phyloP scores from a whole-genome alignment of 1,140 invertebrate species.

The Procambarus virginalis region DNA sequence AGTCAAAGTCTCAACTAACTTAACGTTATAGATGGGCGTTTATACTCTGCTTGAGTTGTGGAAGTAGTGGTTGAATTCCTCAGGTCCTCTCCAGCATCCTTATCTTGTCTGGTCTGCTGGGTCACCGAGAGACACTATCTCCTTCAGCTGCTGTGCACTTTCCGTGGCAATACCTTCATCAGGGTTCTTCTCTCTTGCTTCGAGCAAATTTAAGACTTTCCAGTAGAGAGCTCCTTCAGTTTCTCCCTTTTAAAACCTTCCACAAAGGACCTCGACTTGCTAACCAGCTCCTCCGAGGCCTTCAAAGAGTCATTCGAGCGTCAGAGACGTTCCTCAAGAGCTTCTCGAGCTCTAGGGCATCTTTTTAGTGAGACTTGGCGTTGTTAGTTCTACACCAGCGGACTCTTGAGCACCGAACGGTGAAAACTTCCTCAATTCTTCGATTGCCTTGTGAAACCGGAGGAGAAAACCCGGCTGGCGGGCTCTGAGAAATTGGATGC shows the following conservation, averaged over 20 bases:
- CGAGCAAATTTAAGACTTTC: not conserved
- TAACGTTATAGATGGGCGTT: no score
- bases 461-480: no score
- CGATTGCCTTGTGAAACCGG: no score
- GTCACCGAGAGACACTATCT: not conserved
- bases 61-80: no score
- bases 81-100: no score
- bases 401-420: no score
- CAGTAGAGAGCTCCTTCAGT: not conserved
- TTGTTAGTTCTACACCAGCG: no score
- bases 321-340: constrained; percentile 11
- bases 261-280: not conserved
- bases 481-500: no score
- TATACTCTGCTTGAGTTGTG: no score
- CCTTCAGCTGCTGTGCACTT: not conserved
- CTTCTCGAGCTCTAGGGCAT: not conserved
- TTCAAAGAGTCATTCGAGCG: not conserved
- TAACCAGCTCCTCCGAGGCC: not conserved
- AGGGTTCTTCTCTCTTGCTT: not conserved
- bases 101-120: not conserved
- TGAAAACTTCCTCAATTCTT: no score
- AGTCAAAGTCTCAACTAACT: no score
- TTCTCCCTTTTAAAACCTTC: not conserved
- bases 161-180: not conserved
- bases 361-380: not conserved